Evolutionary conservation across 37 sponge, comb jelly and placozoan species (phyloP).

Genomic region (Petrosia ficiformis): DNA sequence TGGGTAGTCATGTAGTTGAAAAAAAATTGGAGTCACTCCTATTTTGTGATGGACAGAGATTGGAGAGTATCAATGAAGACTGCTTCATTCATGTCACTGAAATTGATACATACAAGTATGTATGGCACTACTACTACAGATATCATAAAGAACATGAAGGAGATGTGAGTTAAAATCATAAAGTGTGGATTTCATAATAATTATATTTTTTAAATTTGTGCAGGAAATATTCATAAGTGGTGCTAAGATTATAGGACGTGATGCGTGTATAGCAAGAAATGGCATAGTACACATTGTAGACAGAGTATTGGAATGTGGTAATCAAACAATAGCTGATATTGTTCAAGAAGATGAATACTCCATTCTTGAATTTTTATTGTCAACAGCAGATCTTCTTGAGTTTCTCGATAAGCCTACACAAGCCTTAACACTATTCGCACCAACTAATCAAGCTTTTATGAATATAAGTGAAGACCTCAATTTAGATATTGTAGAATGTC

Average conservation of each 20-base stretch:
- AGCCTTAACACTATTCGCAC: conserved; percentile 45
- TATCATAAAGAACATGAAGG: neutral
- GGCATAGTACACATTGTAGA: conserved; percentile 46
- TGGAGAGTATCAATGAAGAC: neutral
- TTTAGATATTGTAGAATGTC: neutral
- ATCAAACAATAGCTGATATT: conserved; percentile 16
- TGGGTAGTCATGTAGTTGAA: conserved; percentile 4
- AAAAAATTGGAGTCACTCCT: neutral
- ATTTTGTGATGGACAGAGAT: neutral
- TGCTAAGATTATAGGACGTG: neutral
- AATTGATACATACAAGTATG: neutral
- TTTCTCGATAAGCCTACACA: conserved; percentile 24
- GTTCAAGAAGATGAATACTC: conserved; percentile 4
- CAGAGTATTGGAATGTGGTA: neutral
- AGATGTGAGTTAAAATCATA: neutral
- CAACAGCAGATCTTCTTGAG: conserved; percentile 1
- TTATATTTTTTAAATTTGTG: neutral
- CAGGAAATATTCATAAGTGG: conserved; percentile 24
- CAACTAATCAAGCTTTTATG: conserved; percentile 23
- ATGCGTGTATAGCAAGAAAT: conserved; percentile 41
- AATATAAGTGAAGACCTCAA: neutral
- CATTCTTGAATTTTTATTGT: conserved; percentile 13
- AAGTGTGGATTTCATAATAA: neutral
- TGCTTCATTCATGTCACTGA: conserved; percentile 21
- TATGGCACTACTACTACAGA: neutral